Conservation (phyloP, 2,888 invertebrate genomes). For the Clivina fossor region DNA sequence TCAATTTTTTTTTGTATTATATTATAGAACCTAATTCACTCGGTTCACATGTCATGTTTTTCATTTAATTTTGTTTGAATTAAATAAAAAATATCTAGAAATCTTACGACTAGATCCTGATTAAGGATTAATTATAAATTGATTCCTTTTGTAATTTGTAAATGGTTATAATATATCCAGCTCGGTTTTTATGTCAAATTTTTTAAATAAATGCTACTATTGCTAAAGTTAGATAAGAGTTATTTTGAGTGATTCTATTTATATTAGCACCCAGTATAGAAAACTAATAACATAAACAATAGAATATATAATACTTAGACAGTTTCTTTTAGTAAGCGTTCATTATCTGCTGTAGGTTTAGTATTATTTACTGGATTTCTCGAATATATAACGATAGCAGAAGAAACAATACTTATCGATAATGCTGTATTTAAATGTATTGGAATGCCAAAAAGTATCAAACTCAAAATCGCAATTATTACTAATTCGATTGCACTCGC, state of each 20-base stretch:
- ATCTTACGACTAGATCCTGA: conserved; percentile 15
- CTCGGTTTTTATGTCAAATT: too few species aligned
- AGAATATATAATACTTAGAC: conserved; percentile 32
- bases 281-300: neutral
- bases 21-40: neutral
- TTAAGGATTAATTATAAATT: too few species aligned
- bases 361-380: conserved; percentile 80
- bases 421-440: conserved; percentile 79
- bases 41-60: too few species aligned
- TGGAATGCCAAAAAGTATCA: conserved; percentile 80
- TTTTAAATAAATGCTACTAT: too few species aligned
- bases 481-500: conserved; percentile 90
- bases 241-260: neutral
- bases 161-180: too few species aligned
- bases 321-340: conserved; percentile 39
- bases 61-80: neutral
- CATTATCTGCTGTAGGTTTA: conserved; percentile 39
- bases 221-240: too few species aligned
- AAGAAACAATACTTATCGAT: conserved; percentile 79
- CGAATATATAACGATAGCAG: conserved; percentile 84
- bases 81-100: neutral
- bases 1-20: conserved; percentile 1
- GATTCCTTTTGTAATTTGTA: too few species aligned
- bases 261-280: neutral
- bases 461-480: conserved; percentile 87